Base-by-base conservation (phyloP, 2,113 vertebrate genomes). In the Aix galericulata region DNA sequence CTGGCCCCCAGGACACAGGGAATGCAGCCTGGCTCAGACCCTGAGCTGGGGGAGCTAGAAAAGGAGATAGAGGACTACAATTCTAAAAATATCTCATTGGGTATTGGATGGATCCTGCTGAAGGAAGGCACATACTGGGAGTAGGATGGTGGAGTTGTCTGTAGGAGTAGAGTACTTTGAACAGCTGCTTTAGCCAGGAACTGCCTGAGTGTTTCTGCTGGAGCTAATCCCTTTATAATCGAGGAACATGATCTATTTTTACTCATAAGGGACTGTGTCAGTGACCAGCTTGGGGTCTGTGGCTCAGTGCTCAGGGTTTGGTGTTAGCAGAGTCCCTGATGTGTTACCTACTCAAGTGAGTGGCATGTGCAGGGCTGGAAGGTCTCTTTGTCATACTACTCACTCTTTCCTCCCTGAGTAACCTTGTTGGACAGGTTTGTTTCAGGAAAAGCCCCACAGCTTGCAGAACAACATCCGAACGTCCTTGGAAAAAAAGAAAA, bases 371-470 rank as follows among this genome's bases (percentile, higher is more conserved):
- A 32, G 53, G n/a, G n/a, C 59, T 74, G 58, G 23, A 31, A 3
- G 4, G 3, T 84, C 38, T 71, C 68, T 89, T 88, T 21, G 48
- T 58, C 1, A 2, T 38, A 40, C 53, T 7, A 3, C 53, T 71
- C 34, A 12, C 27, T 60, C 77, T 50, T 84, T 93, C 84, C 81
- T 84, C 80, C 84, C 93, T 97, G 93, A 97, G 77, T 76, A 40
- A 81, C 84, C 46, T 60, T 55, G 76, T 94, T 93, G 93, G 91
- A 94, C 96, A 99, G 99, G 99, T 97, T 98, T 99, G 93, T 99
- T 99, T 97, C 99, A 99, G 99, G 99, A 99, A 97, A 99, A 99
- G 94, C 99, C 99, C 17, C 99, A 98, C 87, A 98, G 96, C 93
- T 96, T 99, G 91, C 98, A 98, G 97, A 98, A 92, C 92, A 98